A percentile compares a stretch with the other conserved stretches of the same genome.
phyloP scores from a whole-genome alignment of 92 coral and sea anemone species.

The Siderastrea radians region DNA sequence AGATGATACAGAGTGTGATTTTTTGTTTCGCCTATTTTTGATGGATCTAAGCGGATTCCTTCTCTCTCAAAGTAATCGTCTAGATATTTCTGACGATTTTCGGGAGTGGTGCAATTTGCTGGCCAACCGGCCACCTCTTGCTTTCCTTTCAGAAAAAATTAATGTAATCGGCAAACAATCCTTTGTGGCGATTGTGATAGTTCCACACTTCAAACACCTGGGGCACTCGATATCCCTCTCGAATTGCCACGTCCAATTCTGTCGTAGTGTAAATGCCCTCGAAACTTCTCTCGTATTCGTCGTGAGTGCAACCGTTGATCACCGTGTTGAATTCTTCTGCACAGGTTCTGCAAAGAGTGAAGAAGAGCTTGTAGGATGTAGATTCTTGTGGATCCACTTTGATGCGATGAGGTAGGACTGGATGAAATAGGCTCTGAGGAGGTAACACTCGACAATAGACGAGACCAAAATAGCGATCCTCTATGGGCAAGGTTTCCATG shows the following conservation, averaged over 20 bases:
- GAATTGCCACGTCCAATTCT: background rate
- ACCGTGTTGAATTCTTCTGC: background rate
- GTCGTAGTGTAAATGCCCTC: background rate
- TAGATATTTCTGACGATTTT: background rate
- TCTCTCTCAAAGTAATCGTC: background rate
- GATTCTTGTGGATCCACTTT: background rate
- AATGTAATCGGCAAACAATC: background rate
- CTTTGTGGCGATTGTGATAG: background rate
- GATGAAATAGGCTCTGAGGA: background rate
- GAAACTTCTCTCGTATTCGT: background rate
- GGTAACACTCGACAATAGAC: background rate
- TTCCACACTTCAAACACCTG: background rate
- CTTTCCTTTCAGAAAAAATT: background rate
- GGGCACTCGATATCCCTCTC: background rate
- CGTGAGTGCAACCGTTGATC: background rate
- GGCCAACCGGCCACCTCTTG: conserved; percentile 12
- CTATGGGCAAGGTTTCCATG: background rate
- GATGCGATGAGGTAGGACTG: background rate
- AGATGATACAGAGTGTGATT: background rate
- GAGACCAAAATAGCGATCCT: background rate
- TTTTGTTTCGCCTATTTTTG: background rate
- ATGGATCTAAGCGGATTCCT: background rate
- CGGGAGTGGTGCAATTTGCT: background rate
- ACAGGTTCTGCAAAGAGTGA: background rate
- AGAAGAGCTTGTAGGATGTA: background rate